Conservation (phyloP, 2,797 vertebrate genomes). For the Rhinophrynus dorsalis region DNA sequence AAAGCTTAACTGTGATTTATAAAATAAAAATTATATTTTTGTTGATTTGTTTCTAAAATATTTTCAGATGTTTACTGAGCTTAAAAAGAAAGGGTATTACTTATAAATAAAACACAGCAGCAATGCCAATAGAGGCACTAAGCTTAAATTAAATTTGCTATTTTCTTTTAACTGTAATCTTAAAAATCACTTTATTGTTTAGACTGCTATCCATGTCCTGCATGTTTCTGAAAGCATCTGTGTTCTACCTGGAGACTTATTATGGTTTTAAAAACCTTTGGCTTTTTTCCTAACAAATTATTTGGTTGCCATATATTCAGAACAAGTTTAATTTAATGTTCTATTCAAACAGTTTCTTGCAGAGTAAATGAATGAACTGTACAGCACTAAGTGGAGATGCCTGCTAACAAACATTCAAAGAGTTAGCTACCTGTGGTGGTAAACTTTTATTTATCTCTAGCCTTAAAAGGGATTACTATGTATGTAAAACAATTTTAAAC, state of each 20-base stretch:
- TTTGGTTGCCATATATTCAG: slow-evolving; percentile 30
- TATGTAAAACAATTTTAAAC: neutral
- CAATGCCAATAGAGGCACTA: too few species aligned
- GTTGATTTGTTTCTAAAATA: too few species aligned
- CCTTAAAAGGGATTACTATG: slow-evolving; percentile 16
- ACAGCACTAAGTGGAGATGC: slow-evolving; percentile 20
- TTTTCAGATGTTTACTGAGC: too few species aligned
- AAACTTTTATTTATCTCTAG: slow-evolving; percentile 36
- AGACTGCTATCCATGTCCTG: slow-evolving; percentile 7
- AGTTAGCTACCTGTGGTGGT: slow-evolving; percentile 26
- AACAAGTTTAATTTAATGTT: slow-evolving; percentile 43
- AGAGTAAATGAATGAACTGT: slow-evolving; percentile 34
- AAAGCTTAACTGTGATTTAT: too few species aligned
- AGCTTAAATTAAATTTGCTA: too few species aligned
- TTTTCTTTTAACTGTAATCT: neutral
- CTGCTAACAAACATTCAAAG: slow-evolving; percentile 41
- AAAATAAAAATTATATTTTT: too few species aligned
- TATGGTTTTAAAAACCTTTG: slow-evolving; percentile 34
- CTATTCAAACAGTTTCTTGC: slow-evolving; percentile 35
- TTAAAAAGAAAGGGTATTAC: too few species aligned
- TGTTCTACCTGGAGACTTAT: slow-evolving; percentile 17
- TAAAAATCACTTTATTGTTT: slow-evolving; percentile 4
- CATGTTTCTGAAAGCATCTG: slow-evolving; percentile 22
- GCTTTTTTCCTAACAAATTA: slow-evolving; percentile 31
- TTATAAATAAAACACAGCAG: too few species aligned